These are phyloP conservation scores for Priapulus caudatus DNA, from an alignment of 2,888 invertebrate genomes.

Conservation along the genomic window DNA sequence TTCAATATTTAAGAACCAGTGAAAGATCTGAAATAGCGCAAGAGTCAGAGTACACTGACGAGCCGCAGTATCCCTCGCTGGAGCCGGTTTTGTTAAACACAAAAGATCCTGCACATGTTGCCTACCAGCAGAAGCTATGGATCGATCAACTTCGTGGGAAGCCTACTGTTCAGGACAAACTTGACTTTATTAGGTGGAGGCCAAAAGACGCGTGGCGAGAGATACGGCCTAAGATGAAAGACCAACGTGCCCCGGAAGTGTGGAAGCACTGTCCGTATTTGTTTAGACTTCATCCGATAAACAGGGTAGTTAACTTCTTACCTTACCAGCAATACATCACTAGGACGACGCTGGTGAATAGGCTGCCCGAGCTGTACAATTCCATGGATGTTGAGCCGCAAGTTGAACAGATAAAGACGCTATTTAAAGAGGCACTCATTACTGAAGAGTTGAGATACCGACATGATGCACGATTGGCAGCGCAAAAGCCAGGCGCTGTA, in stretches of 20 bases:
- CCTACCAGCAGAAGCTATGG: not conserved
- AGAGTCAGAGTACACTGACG: no score
- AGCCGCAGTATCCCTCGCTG: not conserved
- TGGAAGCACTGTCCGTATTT: not conserved
- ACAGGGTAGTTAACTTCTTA: not conserved
- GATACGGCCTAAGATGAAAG: not conserved
- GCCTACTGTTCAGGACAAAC: not conserved
- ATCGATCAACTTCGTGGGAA: not conserved
- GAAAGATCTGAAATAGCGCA: no score
- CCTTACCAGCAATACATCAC: not conserved
- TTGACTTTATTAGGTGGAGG: not conserved
- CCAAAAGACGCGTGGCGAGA: not conserved
- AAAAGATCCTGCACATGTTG: slow-evolving; percentile 3
- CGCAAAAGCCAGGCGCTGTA: not conserved
- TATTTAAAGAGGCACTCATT: not conserved
- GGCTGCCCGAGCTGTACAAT: not conserved
- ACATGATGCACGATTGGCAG: no score
- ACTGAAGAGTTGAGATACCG: not conserved
- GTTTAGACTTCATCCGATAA: not conserved
- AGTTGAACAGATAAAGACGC: no score
- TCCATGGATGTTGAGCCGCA: not conserved
- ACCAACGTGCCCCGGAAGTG: not conserved
- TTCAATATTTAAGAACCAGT: no score
- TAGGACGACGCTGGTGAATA: not conserved
- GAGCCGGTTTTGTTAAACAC: not conserved